Evolutionary conservation across 30 jellyfish, hydroid and myxozoan genomes (phyloP).

Genomic region (Mastigias papua): DNA sequence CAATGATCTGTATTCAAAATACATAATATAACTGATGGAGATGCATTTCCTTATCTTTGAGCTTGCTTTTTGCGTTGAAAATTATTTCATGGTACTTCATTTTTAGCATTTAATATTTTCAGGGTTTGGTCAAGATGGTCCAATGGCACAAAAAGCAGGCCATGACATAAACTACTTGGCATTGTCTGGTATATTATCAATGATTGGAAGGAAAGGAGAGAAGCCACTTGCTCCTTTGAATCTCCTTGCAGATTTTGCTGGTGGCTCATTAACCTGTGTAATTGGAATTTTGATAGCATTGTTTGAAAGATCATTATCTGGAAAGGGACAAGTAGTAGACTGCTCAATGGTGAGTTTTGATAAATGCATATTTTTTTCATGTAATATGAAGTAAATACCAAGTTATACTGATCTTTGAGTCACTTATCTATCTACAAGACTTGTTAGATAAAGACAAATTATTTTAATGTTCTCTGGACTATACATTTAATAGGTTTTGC

Average conservation of each 20-base stretch:
- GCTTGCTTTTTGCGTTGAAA: background rate
- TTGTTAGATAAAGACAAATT: too few species aligned
- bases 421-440: too few species aligned
- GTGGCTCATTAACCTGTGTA: constrained; percentile 91
- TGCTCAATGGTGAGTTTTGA: constrained; percentile 86
- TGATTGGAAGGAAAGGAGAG: constrained; percentile 87
- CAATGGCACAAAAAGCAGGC: constrained; percentile 88
- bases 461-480: too few species aligned
- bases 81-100: background rate
- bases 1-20: too few species aligned
- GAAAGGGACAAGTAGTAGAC: constrained; percentile 95
- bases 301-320: constrained; percentile 86
- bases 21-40: too few species aligned
- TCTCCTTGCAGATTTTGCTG: constrained; percentile 97
- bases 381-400: background rate
- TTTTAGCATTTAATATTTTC: background rate
- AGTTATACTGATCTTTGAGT: background rate
- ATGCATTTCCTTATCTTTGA: background rate
- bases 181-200: constrained; percentile 89
- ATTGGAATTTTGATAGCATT: constrained; percentile 90
- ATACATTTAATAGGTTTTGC: too few species aligned
- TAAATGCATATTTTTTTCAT: background rate
- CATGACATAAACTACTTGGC: constrained; percentile 97
- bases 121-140: constrained; percentile 90
- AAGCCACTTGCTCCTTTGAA: constrained; percentile 92